Conservation (phyloP, 2,113 vertebrate species). For the Pelodiscus sinensis region DNA sequence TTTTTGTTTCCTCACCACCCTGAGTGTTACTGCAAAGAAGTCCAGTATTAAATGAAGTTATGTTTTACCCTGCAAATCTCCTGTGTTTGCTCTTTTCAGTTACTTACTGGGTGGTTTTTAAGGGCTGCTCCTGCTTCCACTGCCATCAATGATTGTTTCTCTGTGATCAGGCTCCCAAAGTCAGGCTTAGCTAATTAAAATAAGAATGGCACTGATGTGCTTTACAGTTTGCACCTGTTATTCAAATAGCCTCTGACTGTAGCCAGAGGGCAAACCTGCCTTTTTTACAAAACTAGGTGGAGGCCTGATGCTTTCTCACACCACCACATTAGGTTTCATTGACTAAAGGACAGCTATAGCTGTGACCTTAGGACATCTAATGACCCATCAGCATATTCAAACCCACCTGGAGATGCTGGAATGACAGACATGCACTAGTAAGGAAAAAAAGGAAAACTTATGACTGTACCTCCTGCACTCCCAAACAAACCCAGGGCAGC, state of each 20-base stretch:
- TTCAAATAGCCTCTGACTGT: background rate
- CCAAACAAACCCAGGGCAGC: background rate
- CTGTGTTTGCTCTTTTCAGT: background rate
- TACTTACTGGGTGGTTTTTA: constrained; percentile 12
- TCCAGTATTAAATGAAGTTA: constrained; percentile 25
- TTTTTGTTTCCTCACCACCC: background rate
- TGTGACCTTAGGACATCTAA: background rate
- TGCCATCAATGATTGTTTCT: background rate
- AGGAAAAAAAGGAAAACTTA: background rate
- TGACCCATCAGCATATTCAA: background rate
- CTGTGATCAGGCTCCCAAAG: background rate
- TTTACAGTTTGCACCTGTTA: background rate
- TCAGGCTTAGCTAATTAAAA: background rate
- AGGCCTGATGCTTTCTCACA: background rate
- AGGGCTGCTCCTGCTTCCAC: background rate
- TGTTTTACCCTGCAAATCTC: constrained; percentile 2
- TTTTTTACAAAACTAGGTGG: background rate
- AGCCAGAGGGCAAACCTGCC: background rate
- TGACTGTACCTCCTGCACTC: background rate
- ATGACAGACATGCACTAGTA: background rate
- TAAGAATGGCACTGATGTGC: background rate
- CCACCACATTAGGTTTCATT: background rate
- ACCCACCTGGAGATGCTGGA: rapidly evolving
- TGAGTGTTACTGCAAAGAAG: background rate
- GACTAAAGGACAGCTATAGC: background rate